These are phyloP conservation scores for Aphidius gifuensis DNA, from an alignment of 1,140 invertebrate species.

Conservation along the genomic window DNA sequence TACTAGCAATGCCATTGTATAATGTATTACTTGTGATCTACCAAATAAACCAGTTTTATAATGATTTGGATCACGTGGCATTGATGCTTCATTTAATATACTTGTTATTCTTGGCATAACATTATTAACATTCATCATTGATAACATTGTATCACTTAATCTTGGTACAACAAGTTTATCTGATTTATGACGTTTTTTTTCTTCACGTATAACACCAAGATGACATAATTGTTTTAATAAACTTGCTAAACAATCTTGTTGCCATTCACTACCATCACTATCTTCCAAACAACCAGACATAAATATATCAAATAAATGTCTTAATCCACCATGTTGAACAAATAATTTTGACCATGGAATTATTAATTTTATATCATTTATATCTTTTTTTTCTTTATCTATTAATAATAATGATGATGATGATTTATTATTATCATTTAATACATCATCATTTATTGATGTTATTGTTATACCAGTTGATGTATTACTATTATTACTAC, in stretches of 20 bases:
- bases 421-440: slow-evolving; percentile 52
- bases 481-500: slow-evolving; percentile 74
- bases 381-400: slow-evolving; percentile 30
- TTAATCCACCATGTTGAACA: slow-evolving; percentile 80
- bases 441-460: slow-evolving; percentile 87
- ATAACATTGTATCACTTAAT: slow-evolving; percentile 70
- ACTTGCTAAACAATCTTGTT: slow-evolving; percentile 88
- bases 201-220: slow-evolving; percentile 68
- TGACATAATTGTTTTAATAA: slow-evolving; percentile 81
- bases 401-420: not conserved
- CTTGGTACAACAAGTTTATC: slow-evolving; percentile 67
- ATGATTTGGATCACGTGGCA: slow-evolving; percentile 72
- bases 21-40: slow-evolving; percentile 78
- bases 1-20: slow-evolving; percentile 76
- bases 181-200: slow-evolving; percentile 51
- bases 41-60: slow-evolving; percentile 88
- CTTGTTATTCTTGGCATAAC: slow-evolving; percentile 80
- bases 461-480: slow-evolving; percentile 49
- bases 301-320: slow-evolving; percentile 88
- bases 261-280: slow-evolving; percentile 81
- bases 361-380: slow-evolving; percentile 42
- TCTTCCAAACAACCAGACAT: slow-evolving; percentile 70
- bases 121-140: slow-evolving; percentile 77
- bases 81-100: slow-evolving; percentile 82
- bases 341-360: slow-evolving; percentile 73